phyloP scores from a whole-genome alignment of 2,113 vertebrate species.

The Nipponia nippon region DNA sequence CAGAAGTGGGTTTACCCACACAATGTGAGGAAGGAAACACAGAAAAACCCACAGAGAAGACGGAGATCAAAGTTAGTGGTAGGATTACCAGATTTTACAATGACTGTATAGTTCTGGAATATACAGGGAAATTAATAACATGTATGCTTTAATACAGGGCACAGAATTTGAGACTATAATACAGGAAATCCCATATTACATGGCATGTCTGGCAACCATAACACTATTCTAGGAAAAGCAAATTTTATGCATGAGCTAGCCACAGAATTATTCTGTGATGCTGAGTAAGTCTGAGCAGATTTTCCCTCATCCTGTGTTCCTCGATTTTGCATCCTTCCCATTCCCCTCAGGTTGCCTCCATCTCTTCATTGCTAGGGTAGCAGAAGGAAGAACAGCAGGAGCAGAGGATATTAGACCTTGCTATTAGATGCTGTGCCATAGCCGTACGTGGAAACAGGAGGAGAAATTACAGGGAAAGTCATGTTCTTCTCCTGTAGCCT shows the following conservation, averaged over 20 bases:
- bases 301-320: constrained; percentile 23
- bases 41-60: not conserved
- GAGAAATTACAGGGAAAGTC: constrained; percentile 37
- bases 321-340: constrained; percentile 21
- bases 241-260: not conserved
- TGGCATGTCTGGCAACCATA: not conserved
- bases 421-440: constrained; percentile 46
- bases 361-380: not conserved
- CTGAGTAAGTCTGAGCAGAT: constrained; percentile 14
- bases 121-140: not conserved
- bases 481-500: not conserved
- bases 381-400: constrained; percentile 62
- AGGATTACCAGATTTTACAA: not conserved
- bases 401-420: constrained; percentile 46
- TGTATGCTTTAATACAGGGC: not conserved
- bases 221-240: not conserved
- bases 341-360: not conserved
- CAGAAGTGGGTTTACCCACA: not conserved
- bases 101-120: not conserved
- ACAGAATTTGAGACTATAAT: not conserved
- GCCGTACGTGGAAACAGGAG: not conserved
- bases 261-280: not conserved
- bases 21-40: not conserved
- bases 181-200: not conserved
- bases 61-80: not conserved